These are phyloP conservation scores for Calyptomena viridis DNA, from an alignment of 2,113 vertebrate genomes.

Conservation along the genomic window DNA sequence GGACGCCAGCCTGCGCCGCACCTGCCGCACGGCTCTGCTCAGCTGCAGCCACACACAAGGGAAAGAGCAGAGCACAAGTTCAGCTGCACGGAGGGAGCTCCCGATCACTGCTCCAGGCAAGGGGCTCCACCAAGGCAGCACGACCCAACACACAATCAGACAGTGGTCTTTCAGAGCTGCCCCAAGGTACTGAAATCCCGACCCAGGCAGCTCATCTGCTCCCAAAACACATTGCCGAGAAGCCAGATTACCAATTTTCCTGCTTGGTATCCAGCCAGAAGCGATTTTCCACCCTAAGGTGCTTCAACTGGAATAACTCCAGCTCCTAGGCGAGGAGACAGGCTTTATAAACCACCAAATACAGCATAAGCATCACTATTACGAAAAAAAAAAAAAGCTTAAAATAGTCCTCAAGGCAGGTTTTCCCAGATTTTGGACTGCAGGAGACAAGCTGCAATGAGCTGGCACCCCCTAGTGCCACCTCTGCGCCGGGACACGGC, in stretches of 20 bases:
- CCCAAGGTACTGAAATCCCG: not conserved
- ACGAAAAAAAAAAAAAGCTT: not conserved
- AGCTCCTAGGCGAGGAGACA: rapidly evolving
- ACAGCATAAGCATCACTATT: not conserved
- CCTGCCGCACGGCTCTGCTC: constrained; percentile 75
- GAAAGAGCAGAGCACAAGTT: not conserved
- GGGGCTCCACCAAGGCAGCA: no score
- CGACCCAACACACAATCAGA: no score
- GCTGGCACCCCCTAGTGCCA: constrained; percentile 40
- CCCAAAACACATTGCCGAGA: not conserved
- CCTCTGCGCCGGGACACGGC: not conserved
- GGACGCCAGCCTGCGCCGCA: constrained; percentile 80
- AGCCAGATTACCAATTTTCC: not conserved
- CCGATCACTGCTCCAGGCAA: not conserved
- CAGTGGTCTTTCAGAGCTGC: not conserved
- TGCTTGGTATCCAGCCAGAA: not conserved
- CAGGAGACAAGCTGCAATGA: not conserved
- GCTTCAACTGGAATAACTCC: not conserved
- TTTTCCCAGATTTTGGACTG: not conserved
- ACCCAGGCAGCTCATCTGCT: not conserved
- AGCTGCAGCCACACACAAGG: constrained; percentile 66
- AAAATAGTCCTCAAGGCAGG: not conserved
- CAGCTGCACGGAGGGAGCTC: not conserved
- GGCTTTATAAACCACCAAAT: not conserved
- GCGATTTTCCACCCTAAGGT: not conserved